Conservation (phyloP, 2,113 vertebrate species). For the Ceratotherium simum region DNA sequence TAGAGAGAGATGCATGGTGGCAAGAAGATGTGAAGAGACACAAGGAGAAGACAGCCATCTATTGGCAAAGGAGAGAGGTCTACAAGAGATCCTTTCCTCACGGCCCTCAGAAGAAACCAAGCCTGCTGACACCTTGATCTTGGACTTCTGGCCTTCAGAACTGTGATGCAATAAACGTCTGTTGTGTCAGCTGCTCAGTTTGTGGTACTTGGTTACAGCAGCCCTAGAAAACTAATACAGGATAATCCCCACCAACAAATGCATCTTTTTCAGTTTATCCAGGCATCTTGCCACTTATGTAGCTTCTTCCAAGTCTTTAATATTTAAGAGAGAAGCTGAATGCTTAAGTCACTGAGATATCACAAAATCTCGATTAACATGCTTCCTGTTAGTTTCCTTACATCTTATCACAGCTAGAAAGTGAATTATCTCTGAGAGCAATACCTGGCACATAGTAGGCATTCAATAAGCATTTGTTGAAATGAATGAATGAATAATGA, state of each 20-base stretch:
- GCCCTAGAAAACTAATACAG: not conserved
- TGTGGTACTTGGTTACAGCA: not conserved
- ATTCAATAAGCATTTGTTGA: not conserved
- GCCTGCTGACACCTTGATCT: not conserved
- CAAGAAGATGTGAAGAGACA: not conserved
- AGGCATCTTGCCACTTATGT: no score
- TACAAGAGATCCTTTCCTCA: not conserved
- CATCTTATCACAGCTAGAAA: not conserved
- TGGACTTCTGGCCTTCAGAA: not conserved
- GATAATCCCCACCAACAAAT: not conserved
- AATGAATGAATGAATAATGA: not conserved
- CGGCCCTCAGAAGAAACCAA: not conserved
- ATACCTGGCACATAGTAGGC: not conserved
- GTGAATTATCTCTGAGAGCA: not conserved
- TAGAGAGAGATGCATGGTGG: not conserved
- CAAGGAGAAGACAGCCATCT: no score
- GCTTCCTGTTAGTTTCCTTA: not conserved
- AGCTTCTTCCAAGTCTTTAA: not conserved
- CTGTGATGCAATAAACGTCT: not conserved
- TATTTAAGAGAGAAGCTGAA: not conserved
- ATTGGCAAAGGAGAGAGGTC: not conserved
- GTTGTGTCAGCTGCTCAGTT: not conserved
- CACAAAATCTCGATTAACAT: not conserved
- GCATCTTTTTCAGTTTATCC: not conserved
- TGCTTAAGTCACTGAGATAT: not conserved